Base-by-base conservation (phyloP, 2,888 invertebrate species). In the Druceiella hillmani region DNA sequence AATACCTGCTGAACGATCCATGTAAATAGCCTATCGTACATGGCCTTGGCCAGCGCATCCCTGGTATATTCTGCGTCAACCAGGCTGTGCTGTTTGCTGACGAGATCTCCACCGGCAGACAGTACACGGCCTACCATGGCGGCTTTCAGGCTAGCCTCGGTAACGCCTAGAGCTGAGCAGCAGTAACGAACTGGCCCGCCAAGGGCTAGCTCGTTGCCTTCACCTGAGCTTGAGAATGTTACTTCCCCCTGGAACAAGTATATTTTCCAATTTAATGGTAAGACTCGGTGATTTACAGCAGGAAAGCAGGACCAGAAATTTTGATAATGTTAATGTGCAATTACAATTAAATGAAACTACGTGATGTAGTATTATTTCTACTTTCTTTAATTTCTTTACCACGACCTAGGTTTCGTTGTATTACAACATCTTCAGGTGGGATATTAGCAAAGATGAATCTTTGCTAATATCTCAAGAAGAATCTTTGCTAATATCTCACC, bases 1-100 rank as follows among this genome's bases (percentile, higher is more conserved):
- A 20, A 10, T 1, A 67, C 69, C 62, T 69, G 71, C 26, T 80
- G 79, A 10, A 98, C 95, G 42, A 97, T 90, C 90, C 92, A 95
- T 0, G 88, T 81, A 66, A 98, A 98, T 34, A 98, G 74, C 12
- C 94, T 74, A 55, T 97, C 95, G 56, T 98, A 98, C 15, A 97
- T 81, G 2, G 95, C 95, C 75, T 98, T 98, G 2, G 93, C 90
- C 35, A 94, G 72, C 3, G 98, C 97, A 62, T 95, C 89, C 46
- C 90, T 69, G 9, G 93, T 97, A 57, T 87, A 89, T 54, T 83
- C 76, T 0, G 95, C 93, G 58, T 94, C 90, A 1, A 72, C 66
- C 31, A 86, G 75, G 34, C 88, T 89, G 59, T 97, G 92, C 47
- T 83, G 83, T 66, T 97, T 97, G 60, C 85, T 79, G 76, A 93